Percentiles rank a stretch among this genome's conserved stretches.
Conservation (phyloP, 2,113 vertebrate species). For the Mungos mungo region DNA sequence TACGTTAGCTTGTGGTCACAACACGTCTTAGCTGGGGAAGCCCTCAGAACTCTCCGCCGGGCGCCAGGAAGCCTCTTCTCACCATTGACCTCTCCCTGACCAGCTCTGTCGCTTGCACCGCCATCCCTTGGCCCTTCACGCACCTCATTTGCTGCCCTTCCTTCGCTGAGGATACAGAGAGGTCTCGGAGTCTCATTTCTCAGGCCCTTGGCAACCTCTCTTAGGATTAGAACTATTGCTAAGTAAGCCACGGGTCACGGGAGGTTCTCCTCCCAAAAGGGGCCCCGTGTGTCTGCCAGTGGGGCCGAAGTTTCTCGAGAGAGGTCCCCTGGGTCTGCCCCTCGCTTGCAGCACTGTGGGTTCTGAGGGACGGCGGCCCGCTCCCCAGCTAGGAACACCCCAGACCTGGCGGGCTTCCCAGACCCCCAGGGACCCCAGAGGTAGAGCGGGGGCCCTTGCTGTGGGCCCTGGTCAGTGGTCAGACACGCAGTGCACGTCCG, state of each 20-base stretch:
- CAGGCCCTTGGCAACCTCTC: not conserved
- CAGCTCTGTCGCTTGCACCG: rapidly evolving
- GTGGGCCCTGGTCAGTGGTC: rapidly evolving
- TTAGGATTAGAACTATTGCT: rapidly evolving
- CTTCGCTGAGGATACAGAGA: rapidly evolving
- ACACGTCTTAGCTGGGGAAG: not conserved
- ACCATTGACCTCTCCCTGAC: rapidly evolving
- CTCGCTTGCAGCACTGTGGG: not conserved
- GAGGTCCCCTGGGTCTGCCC: not conserved
- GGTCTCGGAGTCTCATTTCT: rapidly evolving
- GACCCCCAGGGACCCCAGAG: not conserved
- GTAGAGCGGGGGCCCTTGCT: rapidly evolving
- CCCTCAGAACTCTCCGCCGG: not conserved
- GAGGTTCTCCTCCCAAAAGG: not conserved
- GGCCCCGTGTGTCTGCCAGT: rapidly evolving
- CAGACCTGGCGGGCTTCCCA: not conserved
- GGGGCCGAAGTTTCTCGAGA: rapidly evolving
- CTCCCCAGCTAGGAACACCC: not conserved
- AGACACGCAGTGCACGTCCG: rapidly evolving
- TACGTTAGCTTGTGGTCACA: not conserved
- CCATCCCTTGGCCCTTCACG: rapidly evolving
- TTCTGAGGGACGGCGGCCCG: not conserved
- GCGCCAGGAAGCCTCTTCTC: rapidly evolving
- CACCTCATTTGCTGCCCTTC: rapidly evolving
- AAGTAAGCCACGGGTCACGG: not conserved